A percentile compares a stretch with the other conserved stretches of the same genome.
Evolutionary conservation across 1,140 invertebrate species (phyloP).

Genomic region (Lysiphlebus fabarum): DNA sequence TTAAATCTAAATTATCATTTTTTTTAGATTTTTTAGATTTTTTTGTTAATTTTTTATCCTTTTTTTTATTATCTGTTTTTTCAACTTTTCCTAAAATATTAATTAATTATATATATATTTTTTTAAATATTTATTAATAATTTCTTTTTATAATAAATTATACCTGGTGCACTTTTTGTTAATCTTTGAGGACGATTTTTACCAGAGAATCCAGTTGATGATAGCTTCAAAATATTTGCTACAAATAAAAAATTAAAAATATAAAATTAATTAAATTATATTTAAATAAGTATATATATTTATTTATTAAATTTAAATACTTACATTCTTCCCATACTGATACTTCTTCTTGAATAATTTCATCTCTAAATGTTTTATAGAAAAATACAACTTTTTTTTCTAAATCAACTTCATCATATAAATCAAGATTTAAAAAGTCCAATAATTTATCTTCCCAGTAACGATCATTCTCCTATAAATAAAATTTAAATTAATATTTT

Average conservation of each 20-base stretch:
- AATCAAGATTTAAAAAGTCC: conserved; percentile 47
- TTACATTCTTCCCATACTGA: conserved; percentile 59
- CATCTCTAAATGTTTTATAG: conserved; percentile 58
- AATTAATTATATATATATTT: background rate
- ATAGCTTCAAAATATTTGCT: conserved; percentile 40
- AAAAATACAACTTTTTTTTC: conserved; percentile 54
- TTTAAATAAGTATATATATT: too few species aligned
- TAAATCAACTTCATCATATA: conserved; percentile 45
- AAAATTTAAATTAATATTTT: conserved; percentile 15
- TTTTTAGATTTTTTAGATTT: conserved; percentile 43
- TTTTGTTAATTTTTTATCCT: conserved; percentile 42
- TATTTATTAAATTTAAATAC: conserved; percentile 15
- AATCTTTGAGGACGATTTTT: conserved; percentile 41
- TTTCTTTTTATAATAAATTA: background rate
- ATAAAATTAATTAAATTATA: background rate
- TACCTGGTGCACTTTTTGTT: conserved; percentile 43
- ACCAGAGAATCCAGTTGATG: conserved; percentile 34
- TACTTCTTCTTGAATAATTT: conserved; percentile 58
- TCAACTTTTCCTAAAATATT: conserved; percentile 36
- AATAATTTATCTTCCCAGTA: conserved; percentile 43
- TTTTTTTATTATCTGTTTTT: conserved; percentile 34
- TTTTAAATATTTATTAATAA: background rate
- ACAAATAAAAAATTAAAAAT: background rate
- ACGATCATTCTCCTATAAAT: conserved; percentile 40
- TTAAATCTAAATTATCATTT: conserved; percentile 21